Conservation (phyloP, 2,113 vertebrate genomes). For the Pseudorhombus dupliciocellatus region DNA sequence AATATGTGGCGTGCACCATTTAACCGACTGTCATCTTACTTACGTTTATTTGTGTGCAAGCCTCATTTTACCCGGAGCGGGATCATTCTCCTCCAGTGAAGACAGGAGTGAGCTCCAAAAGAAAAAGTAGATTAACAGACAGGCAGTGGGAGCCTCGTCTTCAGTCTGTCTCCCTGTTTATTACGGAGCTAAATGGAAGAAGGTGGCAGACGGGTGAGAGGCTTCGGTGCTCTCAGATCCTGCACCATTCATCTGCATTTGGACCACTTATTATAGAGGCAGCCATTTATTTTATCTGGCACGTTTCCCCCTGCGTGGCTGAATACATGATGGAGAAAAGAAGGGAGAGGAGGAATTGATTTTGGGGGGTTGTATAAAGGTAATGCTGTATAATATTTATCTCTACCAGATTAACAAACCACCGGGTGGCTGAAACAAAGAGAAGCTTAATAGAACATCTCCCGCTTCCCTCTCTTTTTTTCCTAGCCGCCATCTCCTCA, state of each 20-base stretch:
- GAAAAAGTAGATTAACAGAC: neutral
- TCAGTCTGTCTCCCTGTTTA: constrained; percentile 40
- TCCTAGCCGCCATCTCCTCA: constrained; percentile 27
- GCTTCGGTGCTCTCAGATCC: constrained; percentile 55
- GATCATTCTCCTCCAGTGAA: neutral
- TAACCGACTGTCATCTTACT: neutral
- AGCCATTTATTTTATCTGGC: constrained; percentile 56
- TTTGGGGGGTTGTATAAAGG: constrained; percentile 59
- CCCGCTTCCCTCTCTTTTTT: constrained; percentile 40
- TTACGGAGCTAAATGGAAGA: constrained; percentile 52
- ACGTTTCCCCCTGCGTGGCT: constrained; percentile 15
- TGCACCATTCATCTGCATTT: constrained; percentile 72
- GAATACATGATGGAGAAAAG: constrained; percentile 25
- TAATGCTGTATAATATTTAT: constrained; percentile 68
- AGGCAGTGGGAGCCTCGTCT: constrained; percentile 2
- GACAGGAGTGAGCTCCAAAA: neutral
- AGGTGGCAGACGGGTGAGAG: constrained; percentile 49
- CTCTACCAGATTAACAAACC: constrained; percentile 54
- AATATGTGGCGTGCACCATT: neutral
- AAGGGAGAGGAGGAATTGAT: constrained; percentile 42
- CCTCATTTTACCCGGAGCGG: neutral
- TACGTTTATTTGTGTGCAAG: neutral
- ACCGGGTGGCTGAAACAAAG: constrained; percentile 8
- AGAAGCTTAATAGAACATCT: constrained; percentile 61
- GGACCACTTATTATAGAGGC: constrained; percentile 65